Evolutionary conservation across 1,140 invertebrate species (phyloP).

Genomic region (Pogonognathellus flavescens): DNA sequence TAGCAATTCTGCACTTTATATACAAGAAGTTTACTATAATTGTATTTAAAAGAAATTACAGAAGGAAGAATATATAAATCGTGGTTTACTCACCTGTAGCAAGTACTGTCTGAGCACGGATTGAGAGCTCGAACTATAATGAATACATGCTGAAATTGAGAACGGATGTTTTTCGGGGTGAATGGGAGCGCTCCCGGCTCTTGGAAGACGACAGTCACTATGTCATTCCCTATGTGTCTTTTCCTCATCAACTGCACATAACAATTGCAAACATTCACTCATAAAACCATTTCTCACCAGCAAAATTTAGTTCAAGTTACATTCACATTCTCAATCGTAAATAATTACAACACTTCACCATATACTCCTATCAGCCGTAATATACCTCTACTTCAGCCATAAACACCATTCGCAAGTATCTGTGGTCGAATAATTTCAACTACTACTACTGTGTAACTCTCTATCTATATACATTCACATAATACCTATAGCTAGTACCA

Average conservation of each 20-base stretch:
- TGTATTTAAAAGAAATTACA: background rate
- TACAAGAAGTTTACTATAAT: constrained; percentile 24
- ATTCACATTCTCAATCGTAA: constrained; percentile 48
- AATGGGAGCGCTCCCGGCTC: constrained; percentile 94
- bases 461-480: too few relatives aligned
- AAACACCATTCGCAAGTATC: too few relatives aligned
- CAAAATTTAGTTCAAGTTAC: constrained; percentile 16
- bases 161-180: constrained; percentile 91
- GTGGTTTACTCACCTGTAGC: constrained; percentile 77
- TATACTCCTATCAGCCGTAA: too few relatives aligned
- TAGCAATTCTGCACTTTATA: background rate
- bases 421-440: too few relatives aligned
- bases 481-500: too few relatives aligned
- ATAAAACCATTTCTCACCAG: background rate
- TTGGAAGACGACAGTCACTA: constrained; percentile 97
- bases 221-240: constrained; percentile 94
- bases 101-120: constrained; percentile 90
- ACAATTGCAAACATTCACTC: constrained; percentile 58
- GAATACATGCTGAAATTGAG: constrained; percentile 98
- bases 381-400: too few relatives aligned
- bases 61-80: background rate
- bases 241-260: constrained; percentile 83
- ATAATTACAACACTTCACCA: background rate
- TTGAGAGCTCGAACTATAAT: constrained; percentile 91
- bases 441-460: too few relatives aligned